These are phyloP conservation scores for Chorisops tibialis DNA, from an alignment of 2,888 invertebrate genomes.

Conservation along the genomic window DNA sequence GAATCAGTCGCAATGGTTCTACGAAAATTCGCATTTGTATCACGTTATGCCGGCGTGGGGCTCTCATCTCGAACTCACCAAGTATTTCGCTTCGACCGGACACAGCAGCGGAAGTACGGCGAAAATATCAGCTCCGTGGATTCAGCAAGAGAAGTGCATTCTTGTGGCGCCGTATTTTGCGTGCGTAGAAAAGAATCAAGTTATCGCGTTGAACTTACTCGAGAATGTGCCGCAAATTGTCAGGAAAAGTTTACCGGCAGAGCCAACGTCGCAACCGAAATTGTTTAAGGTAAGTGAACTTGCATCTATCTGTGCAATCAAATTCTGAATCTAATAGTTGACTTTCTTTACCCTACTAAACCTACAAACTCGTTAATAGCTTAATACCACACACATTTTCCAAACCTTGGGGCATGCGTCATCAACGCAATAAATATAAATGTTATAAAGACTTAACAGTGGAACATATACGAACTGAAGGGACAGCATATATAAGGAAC, in stretches of 20 bases:
- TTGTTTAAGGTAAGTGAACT: conserved; percentile 41
- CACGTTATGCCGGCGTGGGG: conserved; percentile 61
- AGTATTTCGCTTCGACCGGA: conserved; percentile 61
- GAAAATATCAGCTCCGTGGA: conserved; percentile 64
- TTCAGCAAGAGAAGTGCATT: conserved; percentile 60
- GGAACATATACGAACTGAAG: too few species aligned
- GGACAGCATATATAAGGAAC: too few species aligned
- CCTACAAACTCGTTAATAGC: too few species aligned
- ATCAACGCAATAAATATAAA: too few species aligned
- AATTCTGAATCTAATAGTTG: too few species aligned
- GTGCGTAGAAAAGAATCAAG: conserved; percentile 60
- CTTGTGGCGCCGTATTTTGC: conserved; percentile 62
- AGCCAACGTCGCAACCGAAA: conserved; percentile 43
- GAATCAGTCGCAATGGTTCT: conserved; percentile 58
- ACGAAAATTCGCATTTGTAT: conserved; percentile 58
- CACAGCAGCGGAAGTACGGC: conserved; percentile 56
- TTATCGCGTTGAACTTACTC: conserved; percentile 63
- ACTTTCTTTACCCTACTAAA: too few species aligned
- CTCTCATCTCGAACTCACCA: conserved; percentile 64
- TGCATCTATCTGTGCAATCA: too few species aligned
- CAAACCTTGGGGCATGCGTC: too few species aligned
- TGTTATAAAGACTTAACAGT: too few species aligned
- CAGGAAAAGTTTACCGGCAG: conserved; percentile 52
- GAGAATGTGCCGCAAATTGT: conserved; percentile 55
- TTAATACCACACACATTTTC: too few species aligned